Conservation (phyloP, 2,113 vertebrate genomes). For the Cryptomyrus ogoouensis region DNA sequence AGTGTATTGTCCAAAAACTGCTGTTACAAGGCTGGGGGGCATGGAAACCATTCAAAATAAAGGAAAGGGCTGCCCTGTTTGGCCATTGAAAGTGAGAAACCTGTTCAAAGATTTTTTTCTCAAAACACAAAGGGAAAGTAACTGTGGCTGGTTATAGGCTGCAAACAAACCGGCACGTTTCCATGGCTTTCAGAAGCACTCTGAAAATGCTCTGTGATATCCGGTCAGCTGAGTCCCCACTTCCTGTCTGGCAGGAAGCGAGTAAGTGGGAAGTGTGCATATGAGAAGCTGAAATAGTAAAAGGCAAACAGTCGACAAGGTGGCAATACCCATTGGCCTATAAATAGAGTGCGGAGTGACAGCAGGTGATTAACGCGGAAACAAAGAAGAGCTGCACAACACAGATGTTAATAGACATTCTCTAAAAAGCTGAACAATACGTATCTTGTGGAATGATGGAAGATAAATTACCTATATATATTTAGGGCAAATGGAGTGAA, state of each 20-base stretch:
- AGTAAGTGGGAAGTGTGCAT: conserved; percentile 36
- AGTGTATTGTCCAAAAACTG: background rate
- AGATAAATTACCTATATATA: background rate
- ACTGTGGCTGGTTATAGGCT: background rate
- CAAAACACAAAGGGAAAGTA: background rate
- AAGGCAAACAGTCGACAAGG: background rate
- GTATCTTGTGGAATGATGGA: conserved; percentile 14
- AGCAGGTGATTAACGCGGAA: conserved; percentile 36
- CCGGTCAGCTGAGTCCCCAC: conserved; percentile 44
- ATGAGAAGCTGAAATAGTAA: conserved; percentile 55
- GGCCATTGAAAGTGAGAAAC: background rate
- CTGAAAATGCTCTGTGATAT: conserved; percentile 23
- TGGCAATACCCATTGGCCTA: conserved; percentile 31
- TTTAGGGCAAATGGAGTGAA: background rate
- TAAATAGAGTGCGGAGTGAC: conserved; percentile 60
- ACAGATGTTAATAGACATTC: conserved; percentile 38
- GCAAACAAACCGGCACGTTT: conserved; percentile 41
- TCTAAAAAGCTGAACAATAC: conserved; percentile 32
- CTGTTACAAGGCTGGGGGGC: background rate
- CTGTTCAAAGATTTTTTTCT: background rate
- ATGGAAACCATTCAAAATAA: background rate
- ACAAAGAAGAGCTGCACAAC: conserved; percentile 39
- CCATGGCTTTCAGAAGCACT: conserved; percentile 35
- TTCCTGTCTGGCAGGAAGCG: conserved; percentile 54
- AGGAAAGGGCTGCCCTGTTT: background rate